phyloP scores from a whole-genome alignment of 2,797 vertebrate genomes.

The Sebastes flavidus region DNA sequence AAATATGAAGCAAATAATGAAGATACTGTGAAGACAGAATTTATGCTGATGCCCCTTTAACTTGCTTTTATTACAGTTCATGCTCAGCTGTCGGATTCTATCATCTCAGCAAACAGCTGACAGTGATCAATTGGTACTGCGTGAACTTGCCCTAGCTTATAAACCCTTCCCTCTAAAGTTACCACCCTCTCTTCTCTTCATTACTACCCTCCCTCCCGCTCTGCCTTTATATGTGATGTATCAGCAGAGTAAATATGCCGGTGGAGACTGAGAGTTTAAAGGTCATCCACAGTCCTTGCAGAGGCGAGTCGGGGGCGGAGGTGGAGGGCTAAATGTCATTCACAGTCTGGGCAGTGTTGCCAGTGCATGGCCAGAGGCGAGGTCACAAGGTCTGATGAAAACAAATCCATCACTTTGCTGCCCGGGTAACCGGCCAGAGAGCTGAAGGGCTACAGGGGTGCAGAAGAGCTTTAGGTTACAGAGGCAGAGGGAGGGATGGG shows the following conservation, averaged over 20 bases:
- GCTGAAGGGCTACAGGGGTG: conserved; percentile 37
- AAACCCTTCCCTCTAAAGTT: conserved; percentile 23
- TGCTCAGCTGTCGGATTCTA: conserved; percentile 5
- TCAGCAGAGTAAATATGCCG: conserved; percentile 65
- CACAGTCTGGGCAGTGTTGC: conserved; percentile 30
- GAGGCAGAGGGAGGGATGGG: conserved; percentile 21
- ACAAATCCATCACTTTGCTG: conserved; percentile 78
- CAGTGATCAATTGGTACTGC: conserved; percentile 40
- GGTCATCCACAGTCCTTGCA: conserved; percentile 55
- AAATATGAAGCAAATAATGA: conserved; percentile 2
- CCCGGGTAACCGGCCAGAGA: conserved; percentile 43
- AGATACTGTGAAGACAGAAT: not conserved
- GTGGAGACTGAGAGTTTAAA: conserved; percentile 62
- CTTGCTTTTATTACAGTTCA: conserved; percentile 9
- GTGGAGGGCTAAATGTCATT: conserved; percentile 62
- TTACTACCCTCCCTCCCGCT: not conserved
- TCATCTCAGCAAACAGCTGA: conserved; percentile 35
- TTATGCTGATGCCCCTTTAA: not conserved
- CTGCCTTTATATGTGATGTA: conserved; percentile 39
- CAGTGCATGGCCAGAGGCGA: conserved; percentile 46
- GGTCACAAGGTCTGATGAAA: conserved; percentile 71
- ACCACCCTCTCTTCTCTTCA: not conserved
- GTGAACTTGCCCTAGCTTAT: conserved; percentile 29
- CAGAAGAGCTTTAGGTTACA: conserved; percentile 29
- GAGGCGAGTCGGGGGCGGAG: not conserved